phyloP scores from a whole-genome alignment of 92 coral and sea anemone genomes.

The Nematostella vectensis region DNA sequence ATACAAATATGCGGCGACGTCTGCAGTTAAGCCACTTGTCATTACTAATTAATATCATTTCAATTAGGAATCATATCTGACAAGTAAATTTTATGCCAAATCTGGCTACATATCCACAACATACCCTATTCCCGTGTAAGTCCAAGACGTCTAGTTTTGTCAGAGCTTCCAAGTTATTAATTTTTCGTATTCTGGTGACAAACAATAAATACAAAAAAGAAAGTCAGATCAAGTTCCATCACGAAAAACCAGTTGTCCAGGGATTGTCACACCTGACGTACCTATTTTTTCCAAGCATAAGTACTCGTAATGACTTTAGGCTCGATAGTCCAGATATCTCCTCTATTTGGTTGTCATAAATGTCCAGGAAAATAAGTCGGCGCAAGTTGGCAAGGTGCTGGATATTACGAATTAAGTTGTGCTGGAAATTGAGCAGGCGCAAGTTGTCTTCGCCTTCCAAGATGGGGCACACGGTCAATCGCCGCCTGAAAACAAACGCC shows the following conservation, averaged over 20 bases:
- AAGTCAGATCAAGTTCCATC: too few species aligned
- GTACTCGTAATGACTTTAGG: slow-evolving; percentile 75
- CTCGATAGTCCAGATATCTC: slow-evolving; percentile 81
- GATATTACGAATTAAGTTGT: slow-evolving; percentile 75
- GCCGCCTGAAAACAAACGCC: slow-evolving; percentile 61
- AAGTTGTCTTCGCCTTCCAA: slow-evolving; percentile 93
- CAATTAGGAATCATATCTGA: too few species aligned
- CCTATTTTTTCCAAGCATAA: slow-evolving; percentile 93
- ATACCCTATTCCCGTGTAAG: slow-evolving; percentile 94
- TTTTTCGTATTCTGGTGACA: slow-evolving; percentile 55
- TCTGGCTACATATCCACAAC: too few species aligned
- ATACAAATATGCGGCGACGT: too few species aligned
- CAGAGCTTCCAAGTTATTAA: slow-evolving; percentile 77
- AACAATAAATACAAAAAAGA: neutral
- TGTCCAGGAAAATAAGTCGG: slow-evolving; percentile 86
- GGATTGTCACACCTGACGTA: too few species aligned
- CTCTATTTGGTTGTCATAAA: slow-evolving; percentile 93
- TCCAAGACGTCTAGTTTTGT: slow-evolving; percentile 93
- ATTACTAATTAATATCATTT: too few species aligned
- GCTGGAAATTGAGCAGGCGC: slow-evolving; percentile 86
- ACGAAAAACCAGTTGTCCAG: too few species aligned
- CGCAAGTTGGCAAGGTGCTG: slow-evolving; percentile 76
- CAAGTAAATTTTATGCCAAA: too few species aligned
- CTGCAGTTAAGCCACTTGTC: too few species aligned
- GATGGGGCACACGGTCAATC: slow-evolving; percentile 77